Conservation (phyloP, 1,140 invertebrate genomes). For the Colletes gigas region DNA sequence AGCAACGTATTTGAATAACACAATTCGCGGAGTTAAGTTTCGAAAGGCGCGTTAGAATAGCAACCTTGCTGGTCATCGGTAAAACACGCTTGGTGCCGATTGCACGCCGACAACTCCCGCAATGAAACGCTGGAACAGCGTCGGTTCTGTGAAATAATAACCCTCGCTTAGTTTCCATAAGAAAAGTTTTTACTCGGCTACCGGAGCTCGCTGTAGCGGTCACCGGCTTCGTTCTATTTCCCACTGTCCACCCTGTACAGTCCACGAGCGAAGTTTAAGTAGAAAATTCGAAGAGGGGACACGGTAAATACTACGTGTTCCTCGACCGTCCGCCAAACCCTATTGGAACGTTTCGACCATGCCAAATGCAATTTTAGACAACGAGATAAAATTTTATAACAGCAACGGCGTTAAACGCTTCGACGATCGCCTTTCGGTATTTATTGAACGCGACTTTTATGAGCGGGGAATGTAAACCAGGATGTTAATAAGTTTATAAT, state of each 20-base stretch:
- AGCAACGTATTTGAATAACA: constrained; percentile 68
- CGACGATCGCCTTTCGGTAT: too few species aligned
- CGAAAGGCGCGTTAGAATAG: constrained; percentile 56
- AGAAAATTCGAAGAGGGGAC: too few species aligned
- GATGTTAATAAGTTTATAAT: too few species aligned
- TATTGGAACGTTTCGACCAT: neutral
- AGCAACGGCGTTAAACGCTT: neutral
- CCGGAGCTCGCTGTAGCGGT: neutral
- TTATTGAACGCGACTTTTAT: too few species aligned
- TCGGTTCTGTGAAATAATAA: constrained; percentile 60
- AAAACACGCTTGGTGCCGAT: constrained; percentile 14
- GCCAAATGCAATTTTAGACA: constrained; percentile 14
- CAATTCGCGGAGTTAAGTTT: constrained; percentile 64
- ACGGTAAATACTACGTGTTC: too few species aligned
- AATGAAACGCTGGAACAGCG: neutral
- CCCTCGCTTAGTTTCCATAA: constrained; percentile 54
- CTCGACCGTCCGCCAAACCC: too few species aligned
- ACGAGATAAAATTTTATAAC: constrained; percentile 39
- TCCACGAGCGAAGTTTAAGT: neutral
- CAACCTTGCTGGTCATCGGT: constrained; percentile 27
- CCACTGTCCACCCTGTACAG: neutral
- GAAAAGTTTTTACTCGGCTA: constrained; percentile 57
- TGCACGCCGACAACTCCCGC: neutral
- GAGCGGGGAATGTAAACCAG: too few species aligned
- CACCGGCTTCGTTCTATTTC: neutral